phyloP scores from a whole-genome alignment of 2,113 vertebrate genomes.

The Chrysochloris asiatica region DNA sequence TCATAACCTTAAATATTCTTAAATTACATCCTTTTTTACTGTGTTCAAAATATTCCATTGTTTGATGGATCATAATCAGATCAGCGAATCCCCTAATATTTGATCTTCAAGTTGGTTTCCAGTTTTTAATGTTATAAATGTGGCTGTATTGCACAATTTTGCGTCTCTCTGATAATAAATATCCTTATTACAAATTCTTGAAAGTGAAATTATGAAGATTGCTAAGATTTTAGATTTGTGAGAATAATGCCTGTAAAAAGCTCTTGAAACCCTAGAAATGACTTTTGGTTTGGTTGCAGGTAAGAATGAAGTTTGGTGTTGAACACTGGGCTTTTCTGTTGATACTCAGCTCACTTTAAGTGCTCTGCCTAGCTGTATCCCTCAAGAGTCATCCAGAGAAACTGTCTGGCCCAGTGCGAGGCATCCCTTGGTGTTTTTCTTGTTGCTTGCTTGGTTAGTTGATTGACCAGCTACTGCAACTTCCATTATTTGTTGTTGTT shows the following conservation, averaged over 20 bases:
- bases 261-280: not conserved
- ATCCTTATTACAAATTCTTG: no score
- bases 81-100: not conserved
- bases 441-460: not conserved
- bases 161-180: no score
- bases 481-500: no score
- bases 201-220: not conserved
- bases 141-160: no score
- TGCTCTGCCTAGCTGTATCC: not conserved
- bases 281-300: constrained; percentile 12
- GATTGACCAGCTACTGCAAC: not conserved
- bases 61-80: not conserved
- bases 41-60: not conserved
- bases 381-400: not conserved
- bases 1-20: not conserved
- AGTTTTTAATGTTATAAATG: no score
- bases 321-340: not conserved
- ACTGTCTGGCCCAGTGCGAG: not conserved
- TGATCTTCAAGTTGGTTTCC: not conserved
- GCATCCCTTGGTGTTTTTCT: not conserved
- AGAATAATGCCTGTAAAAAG: not conserved
- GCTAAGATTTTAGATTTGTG: not conserved
- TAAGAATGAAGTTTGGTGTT: not conserved
- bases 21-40: not conserved
- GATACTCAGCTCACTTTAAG: not conserved